Base-by-base conservation (phyloP, 1,140 invertebrate genomes). In the Aphis gossypii region DNA sequence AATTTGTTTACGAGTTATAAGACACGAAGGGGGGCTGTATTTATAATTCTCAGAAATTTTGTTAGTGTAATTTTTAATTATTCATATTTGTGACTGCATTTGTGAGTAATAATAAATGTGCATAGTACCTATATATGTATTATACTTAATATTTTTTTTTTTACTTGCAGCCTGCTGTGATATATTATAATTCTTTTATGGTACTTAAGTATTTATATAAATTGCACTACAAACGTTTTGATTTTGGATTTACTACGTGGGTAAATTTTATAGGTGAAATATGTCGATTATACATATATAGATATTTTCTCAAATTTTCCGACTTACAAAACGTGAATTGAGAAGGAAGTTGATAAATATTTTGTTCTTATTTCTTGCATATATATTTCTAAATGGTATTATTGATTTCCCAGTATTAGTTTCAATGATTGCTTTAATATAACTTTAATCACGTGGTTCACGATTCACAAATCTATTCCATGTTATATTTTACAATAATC, bases 31-130 rank as follows among this genome's bases (percentile, higher is more conserved):
- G 51, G 48, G 88, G n/a, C 35, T 41, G 35, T 56, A 54, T 35
- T 51, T 38, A 38, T 89, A 56, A 41, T 90, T 90, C 51, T 18
- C 18, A 56, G 51, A 90, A 90, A 56, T 56, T 25, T 11, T 20
- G 18, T 88, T 54, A n/a, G 30, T n/a, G 35, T 88, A 38, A 54
- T 88, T 88, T 88, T 88, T 88, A 51, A 88, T 88, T 87, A 87
- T 87, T 87, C 84, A 88, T 88, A 41, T 38, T 88, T 88, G 14
- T n/a, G 87, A 38, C 20, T 88, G 30, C 46, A 35, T 87, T 87
- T 8, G 44, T 48, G 30, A 35, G 14, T 21, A 48, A 46, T 30
- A 88, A 51, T 88, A 35, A 46, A n/a, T 1, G 23, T 51, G 51
- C 30, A 14, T 88, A 23, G 3, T 51, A 51, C 2, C 0, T 46